Conservation (phyloP, 2,888 invertebrate species). For the Pharmacophagus antenor region DNA sequence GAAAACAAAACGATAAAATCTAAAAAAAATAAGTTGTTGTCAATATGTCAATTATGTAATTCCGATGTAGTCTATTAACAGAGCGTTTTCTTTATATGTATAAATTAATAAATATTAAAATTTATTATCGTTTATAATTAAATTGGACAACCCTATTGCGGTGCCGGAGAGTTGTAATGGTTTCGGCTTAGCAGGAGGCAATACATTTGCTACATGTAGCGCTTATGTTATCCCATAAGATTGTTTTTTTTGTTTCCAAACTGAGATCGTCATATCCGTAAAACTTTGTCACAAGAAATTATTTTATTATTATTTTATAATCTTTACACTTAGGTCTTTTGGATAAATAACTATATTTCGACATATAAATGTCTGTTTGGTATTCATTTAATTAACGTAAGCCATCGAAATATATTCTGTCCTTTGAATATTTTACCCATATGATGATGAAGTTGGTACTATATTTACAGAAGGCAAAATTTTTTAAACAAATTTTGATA, state of each 20-base stretch:
- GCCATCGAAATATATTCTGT: neutral
- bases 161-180: constrained; percentile 32
- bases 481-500: no score
- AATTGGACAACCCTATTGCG: constrained; percentile 24
- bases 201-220: constrained; percentile 32
- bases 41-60: neutral
- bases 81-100: no score
- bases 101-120: neutral
- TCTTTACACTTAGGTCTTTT: neutral
- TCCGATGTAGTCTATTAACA: neutral
- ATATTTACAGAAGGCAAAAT: no score
- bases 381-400: neutral
- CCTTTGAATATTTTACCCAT: neutral
- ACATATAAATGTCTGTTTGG: neutral
- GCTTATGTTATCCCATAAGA: constrained; percentile 31
- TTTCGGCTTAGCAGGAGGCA: constrained; percentile 37
- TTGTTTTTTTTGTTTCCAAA: no score
- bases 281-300: constrained; percentile 16
- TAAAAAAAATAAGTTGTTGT: no score
- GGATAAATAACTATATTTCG: neutral
- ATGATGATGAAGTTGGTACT: neutral
- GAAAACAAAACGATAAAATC: no score
- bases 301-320: constrained; percentile 17
- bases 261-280: no score
- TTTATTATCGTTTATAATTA: neutral